Evolutionary conservation across 30 jellyfish, hydroid and myxozoan species (phyloP).

Genomic region (Turritopsis rubra): DNA sequence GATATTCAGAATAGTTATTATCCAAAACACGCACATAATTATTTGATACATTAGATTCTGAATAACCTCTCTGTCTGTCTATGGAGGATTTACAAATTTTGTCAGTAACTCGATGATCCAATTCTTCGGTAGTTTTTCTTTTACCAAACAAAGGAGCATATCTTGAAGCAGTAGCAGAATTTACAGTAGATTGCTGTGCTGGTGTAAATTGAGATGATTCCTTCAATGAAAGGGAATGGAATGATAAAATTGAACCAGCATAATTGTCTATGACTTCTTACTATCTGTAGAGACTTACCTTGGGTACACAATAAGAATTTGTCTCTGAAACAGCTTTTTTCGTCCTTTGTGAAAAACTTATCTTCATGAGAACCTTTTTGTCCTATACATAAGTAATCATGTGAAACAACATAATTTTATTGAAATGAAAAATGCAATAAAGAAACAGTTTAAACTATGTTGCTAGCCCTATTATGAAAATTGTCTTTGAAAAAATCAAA

Average conservation of each 20-base stretch:
- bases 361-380: background rate
- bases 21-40: too few species aligned
- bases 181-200: background rate
- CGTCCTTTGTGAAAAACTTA: background rate
- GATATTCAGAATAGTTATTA: too few species aligned
- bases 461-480: too few species aligned
- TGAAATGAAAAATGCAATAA: too few species aligned
- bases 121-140: background rate
- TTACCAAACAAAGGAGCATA: background rate
- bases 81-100: background rate
- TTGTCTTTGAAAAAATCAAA: background rate
- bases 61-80: background rate
- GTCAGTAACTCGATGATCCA: background rate
- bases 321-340: background rate
- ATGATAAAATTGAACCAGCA: background rate
- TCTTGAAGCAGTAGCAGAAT: background rate
- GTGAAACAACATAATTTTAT: background rate
- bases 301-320: background rate
- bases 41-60: too few species aligned
- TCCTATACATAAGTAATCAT: background rate
- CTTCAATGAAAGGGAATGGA: background rate
- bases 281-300: background rate
- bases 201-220: background rate
- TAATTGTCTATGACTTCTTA: background rate
- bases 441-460: too few species aligned